Evolutionary conservation across 2,113 vertebrate species (phyloP).

Genomic region (Himantopus leucocephalus): DNA sequence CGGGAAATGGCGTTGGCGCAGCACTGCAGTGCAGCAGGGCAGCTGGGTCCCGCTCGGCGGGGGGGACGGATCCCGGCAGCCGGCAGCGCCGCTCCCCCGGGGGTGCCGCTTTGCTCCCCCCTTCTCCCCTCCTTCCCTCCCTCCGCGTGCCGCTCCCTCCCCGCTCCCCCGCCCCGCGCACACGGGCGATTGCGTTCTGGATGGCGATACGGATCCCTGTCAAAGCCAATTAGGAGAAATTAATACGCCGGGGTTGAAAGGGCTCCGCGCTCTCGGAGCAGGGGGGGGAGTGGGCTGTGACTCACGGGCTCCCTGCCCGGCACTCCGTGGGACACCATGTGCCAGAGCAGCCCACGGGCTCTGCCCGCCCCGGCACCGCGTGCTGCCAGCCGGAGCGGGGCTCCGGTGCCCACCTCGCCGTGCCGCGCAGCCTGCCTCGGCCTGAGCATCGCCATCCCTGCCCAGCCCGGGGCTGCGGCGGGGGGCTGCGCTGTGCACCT

Average conservation of each 20-base stretch:
- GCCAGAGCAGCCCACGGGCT: not conserved
- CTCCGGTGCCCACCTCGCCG: rapidly evolving
- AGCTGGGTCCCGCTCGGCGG: not conserved
- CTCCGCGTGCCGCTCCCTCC: not conserved
- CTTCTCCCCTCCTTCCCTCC: not conserved
- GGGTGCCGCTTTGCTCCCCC: not conserved
- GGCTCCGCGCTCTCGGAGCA: not conserved
- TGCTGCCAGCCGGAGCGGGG: not conserved
- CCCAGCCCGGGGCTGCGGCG: rapidly evolving
- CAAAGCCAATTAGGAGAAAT: constrained; percentile 63
- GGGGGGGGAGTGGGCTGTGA: not conserved
- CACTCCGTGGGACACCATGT: not conserved
- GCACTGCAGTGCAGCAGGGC: not conserved
- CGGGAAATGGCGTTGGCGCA: not conserved
- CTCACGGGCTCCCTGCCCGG: constrained; percentile 26
- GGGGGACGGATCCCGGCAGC: not conserved
- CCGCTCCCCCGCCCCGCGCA: not conserved
- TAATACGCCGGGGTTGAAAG: constrained; percentile 26
- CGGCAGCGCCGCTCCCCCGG: not conserved
- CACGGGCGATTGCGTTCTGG: not conserved
- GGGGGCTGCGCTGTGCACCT: not conserved
- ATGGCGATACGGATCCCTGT: constrained; percentile 33
- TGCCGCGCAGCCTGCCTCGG: rapidly evolving
- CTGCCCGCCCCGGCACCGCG: rapidly evolving
- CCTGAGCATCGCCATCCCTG: not conserved